These are phyloP conservation scores for Subacronicta megacephala DNA, from an alignment of 2,888 invertebrate species.

Conservation along the genomic window DNA sequence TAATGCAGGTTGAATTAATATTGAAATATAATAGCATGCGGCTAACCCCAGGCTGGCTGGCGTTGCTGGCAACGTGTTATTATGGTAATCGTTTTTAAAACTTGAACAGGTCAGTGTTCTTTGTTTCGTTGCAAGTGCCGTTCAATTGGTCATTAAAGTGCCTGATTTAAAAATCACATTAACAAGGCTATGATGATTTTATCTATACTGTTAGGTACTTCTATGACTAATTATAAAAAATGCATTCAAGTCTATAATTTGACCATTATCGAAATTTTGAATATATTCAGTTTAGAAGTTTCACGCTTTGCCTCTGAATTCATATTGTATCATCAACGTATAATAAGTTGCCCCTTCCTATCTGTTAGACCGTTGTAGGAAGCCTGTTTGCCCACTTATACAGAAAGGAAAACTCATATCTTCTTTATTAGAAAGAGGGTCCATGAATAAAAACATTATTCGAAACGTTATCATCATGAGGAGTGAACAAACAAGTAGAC, in stretches of 20 bases:
- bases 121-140: constrained; percentile 74
- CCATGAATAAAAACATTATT: constrained; percentile 31
- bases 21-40: constrained; percentile 81
- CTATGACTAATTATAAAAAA: no score
- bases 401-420: not conserved
- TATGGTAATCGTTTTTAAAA: constrained; percentile 81
- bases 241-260: no score
- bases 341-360: not conserved
- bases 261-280: no score
- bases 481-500: constrained; percentile 55
- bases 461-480: constrained; percentile 40
- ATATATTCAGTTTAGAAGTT: no score
- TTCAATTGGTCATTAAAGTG: constrained; percentile 67
- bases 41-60: constrained; percentile 53
- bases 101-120: constrained; percentile 74
- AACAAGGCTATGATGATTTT: constrained; percentile 21
- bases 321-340: no score
- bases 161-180: constrained; percentile 57
- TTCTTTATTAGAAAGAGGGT: constrained; percentile 3
- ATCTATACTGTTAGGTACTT: constrained; percentile 7
- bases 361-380: not conserved
- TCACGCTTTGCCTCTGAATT: no score
- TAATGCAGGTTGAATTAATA: constrained; percentile 72
- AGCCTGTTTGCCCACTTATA: no score
- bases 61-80: constrained; percentile 72